These are phyloP conservation scores for Drosophila eohydei DNA, from an alignment of 2,888 invertebrate genomes.

Conservation along the genomic window DNA sequence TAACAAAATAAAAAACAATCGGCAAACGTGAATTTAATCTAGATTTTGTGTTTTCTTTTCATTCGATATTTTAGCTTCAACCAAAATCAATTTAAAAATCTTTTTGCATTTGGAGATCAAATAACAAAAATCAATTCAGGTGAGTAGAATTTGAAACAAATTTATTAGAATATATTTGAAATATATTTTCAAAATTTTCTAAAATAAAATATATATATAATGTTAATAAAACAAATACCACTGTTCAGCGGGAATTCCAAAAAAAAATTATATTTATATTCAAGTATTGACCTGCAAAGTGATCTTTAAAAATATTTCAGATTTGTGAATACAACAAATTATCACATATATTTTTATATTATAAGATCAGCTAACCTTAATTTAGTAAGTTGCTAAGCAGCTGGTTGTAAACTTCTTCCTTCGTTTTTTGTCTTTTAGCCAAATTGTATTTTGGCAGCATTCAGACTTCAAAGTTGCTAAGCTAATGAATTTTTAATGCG, in stretches of 20 bases:
- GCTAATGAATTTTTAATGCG: constrained; percentile 67
- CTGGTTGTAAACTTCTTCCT: neutral
- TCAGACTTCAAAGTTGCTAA: constrained; percentile 31
- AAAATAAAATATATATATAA: no score
- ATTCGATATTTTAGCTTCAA: constrained; percentile 19
- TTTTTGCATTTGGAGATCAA: constrained; percentile 19
- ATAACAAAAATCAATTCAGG: constrained; percentile 7
- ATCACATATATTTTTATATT: neutral
- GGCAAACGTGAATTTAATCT: constrained; percentile 21
- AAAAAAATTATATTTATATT: neutral
- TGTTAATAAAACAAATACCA: neutral
- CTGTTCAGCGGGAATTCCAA: neutral
- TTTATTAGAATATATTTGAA: neutral
- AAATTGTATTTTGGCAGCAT: constrained; percentile 33
- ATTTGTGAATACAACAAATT: neutral
- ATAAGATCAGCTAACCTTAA: neutral
- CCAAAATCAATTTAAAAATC: constrained; percentile 18
- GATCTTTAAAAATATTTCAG: neutral
- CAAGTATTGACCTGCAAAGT: neutral
- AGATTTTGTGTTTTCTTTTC: constrained; percentile 29
- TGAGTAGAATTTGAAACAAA: constrained; percentile 1
- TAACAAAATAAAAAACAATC: no score
- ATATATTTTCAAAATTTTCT: neutral
- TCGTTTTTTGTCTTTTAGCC: constrained; percentile 2
- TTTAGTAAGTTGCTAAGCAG: neutral